Conservation (phyloP, 2,797 vertebrate species). For the Myotis daubentonii region DNA sequence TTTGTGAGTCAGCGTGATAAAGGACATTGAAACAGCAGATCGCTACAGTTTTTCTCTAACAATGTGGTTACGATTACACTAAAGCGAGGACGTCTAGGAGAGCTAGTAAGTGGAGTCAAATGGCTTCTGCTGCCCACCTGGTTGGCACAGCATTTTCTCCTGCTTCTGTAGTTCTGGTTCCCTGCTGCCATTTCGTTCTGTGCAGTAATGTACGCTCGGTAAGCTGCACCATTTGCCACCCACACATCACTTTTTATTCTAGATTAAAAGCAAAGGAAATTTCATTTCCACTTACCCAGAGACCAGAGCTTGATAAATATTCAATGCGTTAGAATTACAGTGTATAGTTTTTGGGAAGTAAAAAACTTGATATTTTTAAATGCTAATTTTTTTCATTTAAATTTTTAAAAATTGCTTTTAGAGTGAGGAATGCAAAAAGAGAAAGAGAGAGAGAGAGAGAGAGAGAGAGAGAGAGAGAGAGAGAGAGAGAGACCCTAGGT, state of each 20-base stretch:
- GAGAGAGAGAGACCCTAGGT: too few relatives aligned
- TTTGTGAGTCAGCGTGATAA: constrained; percentile 49
- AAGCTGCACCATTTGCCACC: constrained; percentile 78
- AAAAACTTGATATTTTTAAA: constrained; percentile 9
- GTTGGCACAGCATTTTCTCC: constrained; percentile 48
- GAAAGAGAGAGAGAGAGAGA: too few relatives aligned
- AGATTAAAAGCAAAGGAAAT: constrained; percentile 80
- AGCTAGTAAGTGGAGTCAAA: constrained; percentile 65
- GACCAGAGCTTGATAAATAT: constrained; percentile 62
- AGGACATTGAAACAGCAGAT: constrained; percentile 69
- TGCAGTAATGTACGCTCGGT: constrained; percentile 74
- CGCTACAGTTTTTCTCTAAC: constrained; percentile 59
- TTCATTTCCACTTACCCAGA: constrained; percentile 70
- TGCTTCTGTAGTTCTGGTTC: constrained; percentile 69
- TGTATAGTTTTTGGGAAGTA: background rate
- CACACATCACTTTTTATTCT: constrained; percentile 80
- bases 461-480: too few relatives aligned
- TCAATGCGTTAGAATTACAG: constrained; percentile 57
- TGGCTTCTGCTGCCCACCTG: constrained; percentile 76
- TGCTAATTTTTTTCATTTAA: background rate
- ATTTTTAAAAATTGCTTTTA: background rate
- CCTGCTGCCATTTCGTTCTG: constrained; percentile 74
- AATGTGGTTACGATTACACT: constrained; percentile 41
- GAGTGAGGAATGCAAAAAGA: background rate
- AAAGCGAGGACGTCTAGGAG: constrained; percentile 51